Base-by-base conservation (phyloP, 2,113 vertebrate species). In the Fulica atra region DNA sequence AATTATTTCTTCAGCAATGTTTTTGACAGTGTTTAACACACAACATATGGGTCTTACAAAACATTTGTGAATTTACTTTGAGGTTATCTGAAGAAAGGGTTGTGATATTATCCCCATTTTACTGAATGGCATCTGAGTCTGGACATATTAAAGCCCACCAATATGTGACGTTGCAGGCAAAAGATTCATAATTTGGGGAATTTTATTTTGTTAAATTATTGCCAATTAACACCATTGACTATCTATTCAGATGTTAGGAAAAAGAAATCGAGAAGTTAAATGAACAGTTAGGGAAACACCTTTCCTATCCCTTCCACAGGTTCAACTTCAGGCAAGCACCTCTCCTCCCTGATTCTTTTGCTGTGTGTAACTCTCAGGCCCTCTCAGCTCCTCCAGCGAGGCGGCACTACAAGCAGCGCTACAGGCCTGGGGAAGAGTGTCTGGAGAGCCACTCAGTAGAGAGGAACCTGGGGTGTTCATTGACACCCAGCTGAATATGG, bases 281-380 rank as follows among this genome's bases (percentile, higher is more conserved):
- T 16, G 21, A 79, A 61, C 29, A 38, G 5, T 16, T 29, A 26
- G 8, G n/a, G 10, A 71, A 80, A 56, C 5, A 31, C 4, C 16
- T 63, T 91, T 66, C 13, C 26, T 66, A 61, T 9, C 7, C 6
- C 3, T 68, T 66, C 11, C 2, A 2, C 11, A 18, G 12, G 21
- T 74, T 90, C 60, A 51, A 2, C 7, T 87, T 69, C 66, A 82
- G 57, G 9, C 9, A 46, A 63, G 4, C 3, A 40, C 10, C 7
- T 59, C 16, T 73, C 2, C 15, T 78, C 16, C 48, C 3, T 1
- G 0, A 5, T 64, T 61, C 38, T 48, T 48, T 38, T 46, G 6
- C 25, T n/a, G 2, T 24, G 33, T 6, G 1, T 18, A 15, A 4
- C 1, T 0, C 16, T 31, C 28, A 11, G 16, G 13, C 18, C 11